Evolutionary conservation across 2,888 invertebrate species (phyloP), one percentile per base, ranked within the genome.

Genomic region (Sarcophaga rosellei): DNA sequence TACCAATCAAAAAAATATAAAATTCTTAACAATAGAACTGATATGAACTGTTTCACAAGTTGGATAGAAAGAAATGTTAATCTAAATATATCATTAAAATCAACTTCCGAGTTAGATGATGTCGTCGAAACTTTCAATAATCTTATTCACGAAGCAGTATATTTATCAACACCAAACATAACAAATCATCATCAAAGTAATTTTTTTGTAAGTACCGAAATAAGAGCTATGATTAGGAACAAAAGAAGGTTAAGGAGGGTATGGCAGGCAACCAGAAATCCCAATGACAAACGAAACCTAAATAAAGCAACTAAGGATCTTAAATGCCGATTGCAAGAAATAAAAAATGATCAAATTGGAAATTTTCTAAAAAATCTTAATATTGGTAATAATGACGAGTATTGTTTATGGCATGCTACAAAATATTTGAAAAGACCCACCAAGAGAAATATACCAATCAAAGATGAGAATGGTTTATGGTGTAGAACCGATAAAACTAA

Each of bases 401-500:
- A 68, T 21, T 62, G 6, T 62, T 21, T 62, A 17, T 66, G 66
- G 6, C 59, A 69, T 25, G 25, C 83, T 35, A 73, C 74, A 74
- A 45, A 45, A 74, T 61, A 69, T 35, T 21, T 78, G 20, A 62
- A 62, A 62, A 62, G 62, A 62, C 11, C 20, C 21, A 62, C 62
- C 47, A 11, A 57, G 69, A n/a, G 20, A 6, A 35, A 35, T 35
- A 35, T 35, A 69, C 53, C 23, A 35, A 35, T 35, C 35, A 35
- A 35, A 35, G 35, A 35, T 35, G 35, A 35, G 1, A 35, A 35
- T 35, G 25, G 62, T 4, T 11, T 35, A 61, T 81, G 75, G 75
- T 69, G 53, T 62, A 66, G 69, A n/a, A 78, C 35, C 12, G 74
- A 77, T 62, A 66, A 73, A 61, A 61, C 45, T 10, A 69, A 77